These are phyloP conservation scores for Agelastica alni DNA, from an alignment of 2,888 invertebrate species.

Conservation along the genomic window DNA sequence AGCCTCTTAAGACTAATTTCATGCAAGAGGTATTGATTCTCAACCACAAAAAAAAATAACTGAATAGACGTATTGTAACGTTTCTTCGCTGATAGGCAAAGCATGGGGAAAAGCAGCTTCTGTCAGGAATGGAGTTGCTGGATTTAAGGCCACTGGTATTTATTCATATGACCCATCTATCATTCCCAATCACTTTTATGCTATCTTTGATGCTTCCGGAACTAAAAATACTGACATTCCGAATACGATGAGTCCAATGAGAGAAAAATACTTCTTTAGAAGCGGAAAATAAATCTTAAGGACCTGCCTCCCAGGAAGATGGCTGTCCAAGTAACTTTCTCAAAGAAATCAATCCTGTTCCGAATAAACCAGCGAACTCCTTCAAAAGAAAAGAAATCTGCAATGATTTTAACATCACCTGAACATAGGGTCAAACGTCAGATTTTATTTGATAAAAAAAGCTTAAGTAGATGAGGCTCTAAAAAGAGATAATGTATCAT, in stretches of 20 bases:
- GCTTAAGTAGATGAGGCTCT: background rate
- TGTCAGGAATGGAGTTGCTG: no score
- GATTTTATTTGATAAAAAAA: conserved; percentile 1
- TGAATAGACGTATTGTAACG: no score
- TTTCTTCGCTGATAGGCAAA: no score
- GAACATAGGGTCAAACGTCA: background rate
- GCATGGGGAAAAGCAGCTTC: no score
- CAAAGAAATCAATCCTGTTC: no score
- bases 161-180: background rate
- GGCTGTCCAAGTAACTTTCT: no score
- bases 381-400: background rate
- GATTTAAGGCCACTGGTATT: no score
- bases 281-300: no score
- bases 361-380: background rate
- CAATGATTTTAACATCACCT: background rate
- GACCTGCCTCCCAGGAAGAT: no score
- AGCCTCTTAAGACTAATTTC: background rate
- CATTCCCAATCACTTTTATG: background rate
- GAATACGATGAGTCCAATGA: no score
- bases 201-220: background rate
- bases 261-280: background rate
- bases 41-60: background rate
- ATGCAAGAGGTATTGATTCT: background rate
- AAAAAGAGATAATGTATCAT: background rate
- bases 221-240: background rate